Evolutionary conservation across 2,888 invertebrate genomes (phyloP), one percentile per base, ranked within the genome.

Genomic region (Leucoma salicis): DNA sequence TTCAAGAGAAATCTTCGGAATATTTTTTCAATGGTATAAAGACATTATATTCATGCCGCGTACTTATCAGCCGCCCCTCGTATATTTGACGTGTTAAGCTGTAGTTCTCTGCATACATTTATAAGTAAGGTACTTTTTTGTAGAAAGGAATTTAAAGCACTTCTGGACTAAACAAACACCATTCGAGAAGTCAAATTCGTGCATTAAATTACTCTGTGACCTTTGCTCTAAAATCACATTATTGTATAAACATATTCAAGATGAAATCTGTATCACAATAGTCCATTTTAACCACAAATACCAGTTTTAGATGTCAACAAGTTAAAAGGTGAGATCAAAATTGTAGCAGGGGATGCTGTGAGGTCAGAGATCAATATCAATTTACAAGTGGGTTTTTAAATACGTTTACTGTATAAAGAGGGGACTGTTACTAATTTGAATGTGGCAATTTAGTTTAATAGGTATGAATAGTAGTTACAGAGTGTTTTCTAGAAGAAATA

Each of bases 341-440:
- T 49, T 70, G 72, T 70, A 78, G 41, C 73, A 59, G 55, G 74
- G 74, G 80, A 79, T 74, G 77, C 78, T 79, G 78, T 47, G 47
- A 52, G 63, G 59, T 65, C 48, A 66, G 16, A 34, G 53, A 61
- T 62, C 55, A 68, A 54, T 48, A 33, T 39, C 35, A 62, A 52
- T 74, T 69, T 73, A 64, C 65, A 70, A 66, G 59, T 61, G 64
- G 48, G 31, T 34, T 46, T 41, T 52, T 61, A 14, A 36, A 42
- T 40, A 24, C 10, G n/a, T n/a, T n/a, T 37, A 32, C 60, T 46
- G 29, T 25, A 11, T 35, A 12, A 21, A 21, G 21, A 16, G 16
- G 8, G 21, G 1, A 8, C 6, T 2, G 6, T 1, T 6, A 8
- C 3, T 21, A 21, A 21, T 3, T 21, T 21, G 21, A 3, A 21